Base-by-base conservation (phyloP, 2,888 invertebrate species). In the Eilema depressum region DNA sequence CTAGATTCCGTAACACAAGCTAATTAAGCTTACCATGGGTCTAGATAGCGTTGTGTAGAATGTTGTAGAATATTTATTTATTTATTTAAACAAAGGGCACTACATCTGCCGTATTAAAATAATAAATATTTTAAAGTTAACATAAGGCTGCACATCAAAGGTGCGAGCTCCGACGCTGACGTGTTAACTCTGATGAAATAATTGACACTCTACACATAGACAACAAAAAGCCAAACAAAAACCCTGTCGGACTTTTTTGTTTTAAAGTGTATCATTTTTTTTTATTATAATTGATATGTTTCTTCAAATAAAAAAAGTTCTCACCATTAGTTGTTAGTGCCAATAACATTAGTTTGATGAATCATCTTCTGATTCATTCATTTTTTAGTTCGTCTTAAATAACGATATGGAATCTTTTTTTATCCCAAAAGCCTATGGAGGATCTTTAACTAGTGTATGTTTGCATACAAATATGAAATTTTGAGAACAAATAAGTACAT, bases 131-230 rank as follows among this genome's bases (percentile, higher is more conserved):
- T 65, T 62, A 64, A 68, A 63, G 68, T 70, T 69, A 70, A 75
- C 53, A 66, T 63, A 70, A 65, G 66, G 60, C 53, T 17, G 28
- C 67, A 64, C 70, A 74, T 79, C 68, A 79, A 72, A 79, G 77
- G 82, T 75, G 82, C 74, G 63, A 74, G 57, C 28, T 64, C 63
- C 72, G 72, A 75, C 75, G 73, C 82, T 69, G 68, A 76, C 70
- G 75, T 37, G 70, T 79, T 74, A 77, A 70, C 81, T 80, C 79
- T 92, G 91, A 93, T 91, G 90, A 91, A 89, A 92, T 93, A 94
- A 93, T 94, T 93, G 93, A 93, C 91, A 89, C 91, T 91, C 86
- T 80, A 85, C 77, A 80, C 82, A 76, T 74, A 66, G 72, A 79
- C 68, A 69, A 77, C 72, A 84, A 88, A 90, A 86, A 88, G 81